phyloP scores from a whole-genome alignment of 2,797 vertebrate genomes.

The Epinephelus coioides region DNA sequence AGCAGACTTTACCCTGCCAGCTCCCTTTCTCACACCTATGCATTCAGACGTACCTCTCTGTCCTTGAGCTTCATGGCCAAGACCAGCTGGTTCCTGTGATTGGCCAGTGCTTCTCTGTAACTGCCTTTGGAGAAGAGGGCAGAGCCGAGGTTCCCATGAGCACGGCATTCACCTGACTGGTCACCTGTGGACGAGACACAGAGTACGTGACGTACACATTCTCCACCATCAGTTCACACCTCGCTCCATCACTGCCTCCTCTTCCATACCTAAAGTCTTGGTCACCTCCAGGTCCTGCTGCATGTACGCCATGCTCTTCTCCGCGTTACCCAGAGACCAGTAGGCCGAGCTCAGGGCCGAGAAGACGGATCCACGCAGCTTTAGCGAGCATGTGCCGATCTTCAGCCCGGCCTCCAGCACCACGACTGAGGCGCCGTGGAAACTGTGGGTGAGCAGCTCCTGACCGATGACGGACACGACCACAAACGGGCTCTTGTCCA shows the following conservation, averaged over 20 bases:
- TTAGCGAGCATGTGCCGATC: constrained; percentile 98
- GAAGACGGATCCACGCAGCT: constrained; percentile 96
- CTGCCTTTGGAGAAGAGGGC: constrained; percentile 98
- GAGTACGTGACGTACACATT: neutral
- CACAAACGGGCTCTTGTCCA: constrained; percentile 98
- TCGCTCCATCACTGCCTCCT: fast-evolving
- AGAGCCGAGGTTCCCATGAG: constrained; percentile 97
- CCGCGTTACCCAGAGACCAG: constrained; percentile 94
- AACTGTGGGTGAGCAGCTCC: constrained; percentile 93
- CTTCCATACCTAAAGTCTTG: constrained; percentile 85
- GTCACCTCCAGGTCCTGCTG: constrained; percentile 98
- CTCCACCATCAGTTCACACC: neutral
- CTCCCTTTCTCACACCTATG: neutral
- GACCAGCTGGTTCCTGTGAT: constrained; percentile 96
- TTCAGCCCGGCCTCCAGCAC: constrained; percentile 96
- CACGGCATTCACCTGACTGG: constrained; percentile 95
- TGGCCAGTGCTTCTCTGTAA: constrained; percentile 95
- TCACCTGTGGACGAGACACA: constrained; percentile 87
- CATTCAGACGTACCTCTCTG: constrained; percentile 85
- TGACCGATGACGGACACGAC: constrained; percentile 99
- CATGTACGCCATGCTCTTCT: constrained; percentile 97
- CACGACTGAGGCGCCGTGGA: constrained; percentile 92
- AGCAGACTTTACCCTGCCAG: too few species aligned
- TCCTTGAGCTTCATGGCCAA: constrained; percentile 99
- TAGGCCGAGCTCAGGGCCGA: constrained; percentile 96